A percentile compares a stretch with the other conserved stretches of the same genome.
phyloP scores from a whole-genome alignment of 2,888 invertebrate species.

The Phortica okadai region DNA sequence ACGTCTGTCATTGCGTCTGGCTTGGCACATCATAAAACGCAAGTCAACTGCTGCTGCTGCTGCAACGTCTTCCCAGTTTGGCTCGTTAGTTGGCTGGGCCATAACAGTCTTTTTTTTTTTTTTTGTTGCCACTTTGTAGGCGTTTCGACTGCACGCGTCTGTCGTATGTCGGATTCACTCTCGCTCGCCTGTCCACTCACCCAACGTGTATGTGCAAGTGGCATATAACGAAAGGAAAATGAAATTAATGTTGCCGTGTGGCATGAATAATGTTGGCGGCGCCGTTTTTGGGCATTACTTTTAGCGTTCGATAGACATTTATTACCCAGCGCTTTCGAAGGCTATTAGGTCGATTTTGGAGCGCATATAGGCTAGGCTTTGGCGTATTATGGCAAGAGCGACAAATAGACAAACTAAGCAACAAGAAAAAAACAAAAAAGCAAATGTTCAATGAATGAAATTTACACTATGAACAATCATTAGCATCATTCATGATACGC shows the following conservation, averaged over 20 bases:
- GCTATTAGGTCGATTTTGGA: constrained; percentile 4
- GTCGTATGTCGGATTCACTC: constrained; percentile 36
- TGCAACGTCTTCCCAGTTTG: background rate
- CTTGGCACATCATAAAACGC: constrained; percentile 39
- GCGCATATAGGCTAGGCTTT: background rate
- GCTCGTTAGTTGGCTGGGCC: background rate
- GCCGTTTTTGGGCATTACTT: constrained; percentile 19
- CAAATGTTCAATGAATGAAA: background rate
- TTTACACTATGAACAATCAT: background rate
- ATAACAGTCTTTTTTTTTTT: background rate
- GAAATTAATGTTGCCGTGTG: constrained; percentile 38
- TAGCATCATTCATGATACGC: constrained; percentile 10
- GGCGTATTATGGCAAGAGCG: no score
- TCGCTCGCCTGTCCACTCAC: background rate
- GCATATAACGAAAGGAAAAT: constrained; percentile 26
- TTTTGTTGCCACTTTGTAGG: background rate
- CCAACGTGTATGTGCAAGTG: background rate
- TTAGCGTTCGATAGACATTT: constrained; percentile 6
- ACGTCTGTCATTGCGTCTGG: constrained; percentile 29
- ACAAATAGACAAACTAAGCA: background rate
- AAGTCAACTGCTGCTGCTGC: background rate
- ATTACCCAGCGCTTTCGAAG: constrained; percentile 6
- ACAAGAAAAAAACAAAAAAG: background rate
- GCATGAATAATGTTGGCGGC: constrained; percentile 26
- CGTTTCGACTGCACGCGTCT: constrained; percentile 32